A percentile compares a stretch with the other conserved stretches of the same genome.
phyloP scores from a whole-genome alignment of 2,797 vertebrate species.

The Urophycis tenuis region DNA sequence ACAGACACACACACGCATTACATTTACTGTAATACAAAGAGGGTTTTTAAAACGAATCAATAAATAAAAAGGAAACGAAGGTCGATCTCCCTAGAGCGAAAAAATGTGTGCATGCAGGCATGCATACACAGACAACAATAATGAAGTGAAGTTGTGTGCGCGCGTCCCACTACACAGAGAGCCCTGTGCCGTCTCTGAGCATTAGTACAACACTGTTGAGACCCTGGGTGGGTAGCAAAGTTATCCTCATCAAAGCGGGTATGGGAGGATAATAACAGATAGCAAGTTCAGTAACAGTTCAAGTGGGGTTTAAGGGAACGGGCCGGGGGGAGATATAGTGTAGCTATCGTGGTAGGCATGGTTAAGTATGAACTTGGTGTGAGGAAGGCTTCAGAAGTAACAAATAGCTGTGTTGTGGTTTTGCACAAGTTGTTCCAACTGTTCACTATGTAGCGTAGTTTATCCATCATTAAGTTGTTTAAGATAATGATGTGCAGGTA shows the following conservation, averaged over 20 bases:
- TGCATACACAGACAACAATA: background rate
- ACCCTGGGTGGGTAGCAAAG: background rate
- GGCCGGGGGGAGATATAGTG: background rate
- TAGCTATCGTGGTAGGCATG: background rate
- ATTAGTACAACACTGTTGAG: background rate
- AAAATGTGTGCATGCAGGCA: background rate
- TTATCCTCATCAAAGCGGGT: background rate
- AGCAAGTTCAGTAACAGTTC: too few relatives aligned
- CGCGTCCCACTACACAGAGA: background rate
- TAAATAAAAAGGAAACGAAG: constrained; percentile 20
- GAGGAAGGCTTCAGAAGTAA: too few relatives aligned
- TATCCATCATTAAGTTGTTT: background rate
- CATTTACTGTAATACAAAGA: constrained; percentile 11
- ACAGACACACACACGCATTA: background rate
- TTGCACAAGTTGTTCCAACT: background rate
- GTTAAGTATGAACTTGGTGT: background rate
- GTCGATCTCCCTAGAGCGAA: constrained; percentile 5
- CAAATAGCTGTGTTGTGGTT: background rate
- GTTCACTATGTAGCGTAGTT: background rate
- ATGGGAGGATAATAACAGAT: background rate
- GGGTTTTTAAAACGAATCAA: constrained; percentile 1
- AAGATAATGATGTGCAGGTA: background rate
- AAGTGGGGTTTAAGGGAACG: background rate
- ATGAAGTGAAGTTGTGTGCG: background rate
- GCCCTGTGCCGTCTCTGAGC: background rate